Conservation (phyloP, 2,888 invertebrate species). For the Laothoe populi region DNA sequence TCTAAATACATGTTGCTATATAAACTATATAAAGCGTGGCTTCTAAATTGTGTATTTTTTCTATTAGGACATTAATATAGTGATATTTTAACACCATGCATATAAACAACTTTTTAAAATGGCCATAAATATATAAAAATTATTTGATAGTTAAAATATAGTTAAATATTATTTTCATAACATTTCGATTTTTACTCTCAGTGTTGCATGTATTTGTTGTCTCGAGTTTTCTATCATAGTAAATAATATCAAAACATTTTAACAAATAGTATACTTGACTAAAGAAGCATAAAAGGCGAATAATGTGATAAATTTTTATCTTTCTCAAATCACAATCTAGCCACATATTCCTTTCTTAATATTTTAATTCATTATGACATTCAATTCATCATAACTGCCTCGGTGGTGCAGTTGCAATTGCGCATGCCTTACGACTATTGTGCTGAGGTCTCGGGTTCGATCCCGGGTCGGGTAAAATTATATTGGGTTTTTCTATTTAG, state of each 20-base stretch:
- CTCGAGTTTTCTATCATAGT: slow-evolving; percentile 36
- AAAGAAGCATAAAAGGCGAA: neutral
- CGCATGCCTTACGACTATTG: too few species aligned
- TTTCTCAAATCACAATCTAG: neutral
- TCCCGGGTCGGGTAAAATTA: too few species aligned
- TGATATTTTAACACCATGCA: neutral
- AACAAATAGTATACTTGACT: too few species aligned
- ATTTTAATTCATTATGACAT: neutral
- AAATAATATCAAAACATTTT: neutral
- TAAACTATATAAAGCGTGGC: neutral
- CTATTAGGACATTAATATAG: neutral
- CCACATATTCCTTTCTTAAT: neutral
- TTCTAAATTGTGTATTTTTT: neutral
- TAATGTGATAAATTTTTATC: slow-evolving; percentile 6
- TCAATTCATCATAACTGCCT: too few species aligned
- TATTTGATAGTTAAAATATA: neutral
- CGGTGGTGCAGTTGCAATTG: too few species aligned
- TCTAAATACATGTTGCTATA: neutral
- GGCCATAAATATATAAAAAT: neutral
- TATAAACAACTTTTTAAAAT: neutral
- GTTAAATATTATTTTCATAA: slow-evolving; percentile 26
- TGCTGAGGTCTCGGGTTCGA: too few species aligned
- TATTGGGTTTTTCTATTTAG: too few species aligned
- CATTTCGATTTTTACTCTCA: slow-evolving; percentile 34
- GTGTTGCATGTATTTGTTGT: slow-evolving; percentile 44